Evolutionary conservation across 2,113 vertebrate genomes (phyloP), one percentile per base, ranked within the genome.

Genomic region (Chaetorhynchus papuensis): DNA sequence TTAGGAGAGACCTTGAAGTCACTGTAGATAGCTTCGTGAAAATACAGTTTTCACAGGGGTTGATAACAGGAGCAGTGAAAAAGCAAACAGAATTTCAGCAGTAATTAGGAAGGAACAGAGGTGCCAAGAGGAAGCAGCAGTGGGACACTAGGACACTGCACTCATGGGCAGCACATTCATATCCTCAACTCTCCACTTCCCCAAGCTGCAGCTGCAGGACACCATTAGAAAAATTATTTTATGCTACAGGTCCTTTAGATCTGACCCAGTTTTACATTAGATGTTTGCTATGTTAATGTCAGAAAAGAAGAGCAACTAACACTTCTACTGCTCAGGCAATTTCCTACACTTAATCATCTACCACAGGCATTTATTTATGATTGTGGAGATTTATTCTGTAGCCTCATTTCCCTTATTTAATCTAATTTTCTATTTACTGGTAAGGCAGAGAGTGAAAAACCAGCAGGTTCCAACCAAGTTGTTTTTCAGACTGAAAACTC

Each of bases 131-230:
- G 39, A 39, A 66, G 77, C 60, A 93, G 69, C 64, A 87, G 24
- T 1, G 35, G 41, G 45, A 87, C 42, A 30, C 4, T 21, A 26
- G 8, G 11, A 70, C 28, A 30, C 16, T 10, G 54, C 27, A 11
- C 14, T 71, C 2, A 0, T 13, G 56, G n/a, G 60, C 45, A 41
- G 35, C 30, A 27, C 0, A 0, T 24, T 39, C 0, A 0, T 4
- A 20, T 11, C 60, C 56, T 33, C 12, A 78, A 35, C 16, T 39
- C 69, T 3, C 27, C 57, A 30, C 30, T 6, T n/a, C 41, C 54
- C 50, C 5, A 16, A 52, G 15, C 30, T 56, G 49, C 39, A 54
- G 71, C 33, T 27, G 45, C 18, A 78, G 26, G 26, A 16, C 13
- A 52, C 13, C 35, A 45, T 0, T 20, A 30, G 39, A 49, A 49